Evolutionary conservation across 2,797 vertebrate species (phyloP).

Genomic region (Arctocebus calabarensis): DNA sequence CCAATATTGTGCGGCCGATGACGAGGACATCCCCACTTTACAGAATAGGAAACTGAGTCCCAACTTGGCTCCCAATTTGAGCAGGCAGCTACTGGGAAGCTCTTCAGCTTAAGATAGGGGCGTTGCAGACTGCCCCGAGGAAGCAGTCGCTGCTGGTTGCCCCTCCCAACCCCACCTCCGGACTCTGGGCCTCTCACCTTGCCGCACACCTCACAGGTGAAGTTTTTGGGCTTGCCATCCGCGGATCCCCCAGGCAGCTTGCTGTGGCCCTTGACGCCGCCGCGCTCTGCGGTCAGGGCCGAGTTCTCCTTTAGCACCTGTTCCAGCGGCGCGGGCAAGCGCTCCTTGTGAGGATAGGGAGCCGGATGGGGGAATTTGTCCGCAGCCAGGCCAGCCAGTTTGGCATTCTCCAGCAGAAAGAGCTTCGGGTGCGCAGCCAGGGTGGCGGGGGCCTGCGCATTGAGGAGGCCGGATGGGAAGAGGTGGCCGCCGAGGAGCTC

Average conservation of each 20-base stretch:
- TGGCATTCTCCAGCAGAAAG: slow-evolving; percentile 95
- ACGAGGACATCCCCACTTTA: slow-evolving; percentile 59
- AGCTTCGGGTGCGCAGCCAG: slow-evolving; percentile 96
- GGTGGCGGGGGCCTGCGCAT: slow-evolving; percentile 92
- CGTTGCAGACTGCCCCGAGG: neutral
- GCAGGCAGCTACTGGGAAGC: neutral
- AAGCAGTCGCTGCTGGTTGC: neutral
- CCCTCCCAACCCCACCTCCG: neutral
- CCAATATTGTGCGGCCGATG: neutral
- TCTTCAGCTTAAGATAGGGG: neutral
- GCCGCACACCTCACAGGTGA: slow-evolving; percentile 98
- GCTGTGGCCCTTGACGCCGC: slow-evolving; percentile 89
- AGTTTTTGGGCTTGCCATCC: slow-evolving; percentile 97
- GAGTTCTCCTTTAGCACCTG: slow-evolving; percentile 97
- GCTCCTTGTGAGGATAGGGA: slow-evolving; percentile 94
- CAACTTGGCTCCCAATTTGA: neutral
- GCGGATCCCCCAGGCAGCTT: slow-evolving; percentile 88
- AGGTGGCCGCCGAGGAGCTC: slow-evolving; percentile 93
- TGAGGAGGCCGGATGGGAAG: slow-evolving; percentile 91
- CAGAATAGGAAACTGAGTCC: slow-evolving; percentile 74
- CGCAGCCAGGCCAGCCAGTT: slow-evolving; percentile 89
- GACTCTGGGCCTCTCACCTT: slow-evolving; percentile 91
- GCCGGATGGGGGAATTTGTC: slow-evolving; percentile 93
- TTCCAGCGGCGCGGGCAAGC: slow-evolving; percentile 94
- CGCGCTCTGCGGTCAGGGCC: slow-evolving; percentile 90